Conservation (phyloP, 2,113 vertebrate genomes). For the Mohoua ochrocephala region DNA sequence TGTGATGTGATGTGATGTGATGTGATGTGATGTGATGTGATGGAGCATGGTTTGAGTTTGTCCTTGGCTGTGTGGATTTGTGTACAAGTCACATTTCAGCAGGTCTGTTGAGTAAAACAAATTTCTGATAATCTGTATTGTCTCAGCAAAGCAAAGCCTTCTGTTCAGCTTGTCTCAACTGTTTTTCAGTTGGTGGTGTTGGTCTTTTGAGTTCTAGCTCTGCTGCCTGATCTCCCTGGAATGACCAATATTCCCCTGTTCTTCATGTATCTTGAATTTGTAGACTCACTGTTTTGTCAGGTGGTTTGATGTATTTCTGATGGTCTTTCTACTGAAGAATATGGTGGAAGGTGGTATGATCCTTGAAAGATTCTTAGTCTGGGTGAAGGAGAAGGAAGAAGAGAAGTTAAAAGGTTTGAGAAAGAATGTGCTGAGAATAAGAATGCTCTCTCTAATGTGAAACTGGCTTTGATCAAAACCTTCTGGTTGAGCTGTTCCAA, state of each 20-base stretch:
- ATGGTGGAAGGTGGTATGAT: background rate
- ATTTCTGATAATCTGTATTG: background rate
- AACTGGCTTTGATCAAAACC: background rate
- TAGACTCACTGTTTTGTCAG: background rate
- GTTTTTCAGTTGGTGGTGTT: background rate
- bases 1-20: background rate
- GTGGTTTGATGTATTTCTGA: background rate
- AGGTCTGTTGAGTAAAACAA: background rate
- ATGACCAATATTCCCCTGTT: background rate
- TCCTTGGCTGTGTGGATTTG: background rate
- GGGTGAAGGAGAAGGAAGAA: background rate
- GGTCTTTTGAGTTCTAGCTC: background rate
- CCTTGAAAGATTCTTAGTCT: background rate
- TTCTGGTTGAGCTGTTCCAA: background rate
- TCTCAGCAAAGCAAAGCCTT: background rate
- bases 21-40: background rate
- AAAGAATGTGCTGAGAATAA: background rate
- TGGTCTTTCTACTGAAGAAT: background rate
- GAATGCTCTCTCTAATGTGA: background rate
- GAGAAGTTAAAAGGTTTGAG: background rate
- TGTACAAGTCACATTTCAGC: background rate
- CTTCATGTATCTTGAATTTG: background rate
- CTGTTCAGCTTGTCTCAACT: background rate
- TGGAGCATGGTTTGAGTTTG: background rate
- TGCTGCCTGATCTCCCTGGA: background rate